These are phyloP conservation scores for Cyanoderma ruficeps DNA, from an alignment of 2,113 vertebrate genomes.

Conservation along the genomic window DNA sequence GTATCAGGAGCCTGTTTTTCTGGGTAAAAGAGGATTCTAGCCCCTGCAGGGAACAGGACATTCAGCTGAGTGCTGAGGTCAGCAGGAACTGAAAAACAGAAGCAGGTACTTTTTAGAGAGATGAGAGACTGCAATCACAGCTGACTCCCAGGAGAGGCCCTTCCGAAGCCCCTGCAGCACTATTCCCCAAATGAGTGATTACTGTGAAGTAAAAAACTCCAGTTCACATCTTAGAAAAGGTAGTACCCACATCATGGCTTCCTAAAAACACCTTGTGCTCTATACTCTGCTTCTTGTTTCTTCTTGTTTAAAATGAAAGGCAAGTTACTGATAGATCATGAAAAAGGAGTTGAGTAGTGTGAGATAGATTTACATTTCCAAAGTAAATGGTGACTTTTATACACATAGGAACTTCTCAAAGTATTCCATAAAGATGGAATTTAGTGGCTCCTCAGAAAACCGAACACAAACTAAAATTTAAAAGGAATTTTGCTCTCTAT, in stretches of 20 bases:
- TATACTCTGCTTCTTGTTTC: neutral
- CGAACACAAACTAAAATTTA: neutral
- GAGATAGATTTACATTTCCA: neutral
- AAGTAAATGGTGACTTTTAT: neutral
- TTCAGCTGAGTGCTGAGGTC: neutral
- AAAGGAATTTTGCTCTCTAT: neutral
- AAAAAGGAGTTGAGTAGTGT: neutral
- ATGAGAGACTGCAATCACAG: neutral
- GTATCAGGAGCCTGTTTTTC: neutral
- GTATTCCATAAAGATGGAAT: neutral
- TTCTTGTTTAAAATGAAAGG: neutral
- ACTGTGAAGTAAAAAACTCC: neutral
- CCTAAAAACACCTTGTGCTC: neutral
- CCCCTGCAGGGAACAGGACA: neutral
- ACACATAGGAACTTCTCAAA: neutral
- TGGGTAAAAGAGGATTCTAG: neutral
- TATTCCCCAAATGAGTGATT: neutral
- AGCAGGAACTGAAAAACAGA: neutral
- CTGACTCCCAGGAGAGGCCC: neutral
- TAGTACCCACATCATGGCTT: neutral
- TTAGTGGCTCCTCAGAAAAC: too few relatives aligned
- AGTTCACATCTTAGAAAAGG: neutral
- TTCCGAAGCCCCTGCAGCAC: neutral
- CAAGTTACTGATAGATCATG: neutral
- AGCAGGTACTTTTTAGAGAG: neutral